Evolutionary conservation across 2,113 vertebrate species (phyloP).

Genomic region (Hippolais icterina): DNA sequence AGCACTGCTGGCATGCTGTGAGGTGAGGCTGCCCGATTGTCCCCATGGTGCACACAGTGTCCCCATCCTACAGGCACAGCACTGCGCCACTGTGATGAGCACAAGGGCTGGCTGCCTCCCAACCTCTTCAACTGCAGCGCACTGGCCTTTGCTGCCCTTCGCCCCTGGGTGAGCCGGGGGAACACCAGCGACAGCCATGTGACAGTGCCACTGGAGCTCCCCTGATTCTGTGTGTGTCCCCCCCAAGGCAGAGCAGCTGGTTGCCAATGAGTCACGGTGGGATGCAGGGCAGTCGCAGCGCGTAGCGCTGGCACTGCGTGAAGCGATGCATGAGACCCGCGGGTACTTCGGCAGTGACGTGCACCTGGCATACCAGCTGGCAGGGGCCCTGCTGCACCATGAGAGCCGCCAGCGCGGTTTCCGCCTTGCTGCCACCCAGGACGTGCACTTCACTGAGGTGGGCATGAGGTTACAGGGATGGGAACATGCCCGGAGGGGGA

Average conservation of each 20-base stretch:
- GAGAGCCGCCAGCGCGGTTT: slow-evolving; percentile 90
- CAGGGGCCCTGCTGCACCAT: slow-evolving; percentile 81
- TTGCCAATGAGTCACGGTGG: slow-evolving; percentile 77
- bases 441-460: slow-evolving; percentile 94
- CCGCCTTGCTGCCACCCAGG: slow-evolving; percentile 89
- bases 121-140: slow-evolving; percentile 95
- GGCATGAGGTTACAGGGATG: background rate
- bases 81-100: slow-evolving; percentile 93
- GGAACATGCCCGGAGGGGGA: background rate
- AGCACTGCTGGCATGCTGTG: background rate
- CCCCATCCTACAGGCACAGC: slow-evolving; percentile 80
- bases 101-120: slow-evolving; percentile 92
- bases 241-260: slow-evolving; percentile 79
- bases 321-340: slow-evolving; percentile 73
- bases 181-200: background rate
- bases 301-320: slow-evolving; percentile 80
- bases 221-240: background rate
- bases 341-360: slow-evolving; percentile 89
- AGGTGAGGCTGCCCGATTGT: background rate
- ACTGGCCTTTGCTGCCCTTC: slow-evolving; percentile 84
- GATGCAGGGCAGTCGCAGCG: slow-evolving; percentile 78
- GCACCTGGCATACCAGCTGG: slow-evolving; percentile 85
- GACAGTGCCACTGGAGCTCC: background rate
- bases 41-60: background rate
- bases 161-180: slow-evolving; percentile 76